Percentiles rank a stretch among this genome's conserved stretches.
phyloP scores from a whole-genome alignment of 1,140 invertebrate genomes.

The Eumaeus atala region DNA sequence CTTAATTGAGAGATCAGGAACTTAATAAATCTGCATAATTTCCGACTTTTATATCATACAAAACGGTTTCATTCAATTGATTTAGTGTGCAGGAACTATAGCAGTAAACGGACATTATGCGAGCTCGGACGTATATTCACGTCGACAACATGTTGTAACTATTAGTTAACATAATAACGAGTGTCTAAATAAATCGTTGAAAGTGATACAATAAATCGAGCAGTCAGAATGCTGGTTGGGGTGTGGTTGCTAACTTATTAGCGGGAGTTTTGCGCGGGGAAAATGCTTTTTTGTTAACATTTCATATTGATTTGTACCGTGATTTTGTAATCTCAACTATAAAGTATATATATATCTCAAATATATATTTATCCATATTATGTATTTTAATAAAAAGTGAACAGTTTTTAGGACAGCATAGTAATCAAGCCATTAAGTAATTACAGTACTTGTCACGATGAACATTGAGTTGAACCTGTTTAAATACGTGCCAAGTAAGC shows the following conservation, averaged over 20 bases:
- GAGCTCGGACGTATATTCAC: conserved; percentile 18
- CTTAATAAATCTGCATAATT: too few species aligned
- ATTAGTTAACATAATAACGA: conserved; percentile 24
- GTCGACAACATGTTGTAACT: conserved; percentile 16
- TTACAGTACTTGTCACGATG: too few species aligned
- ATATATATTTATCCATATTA: too few species aligned
- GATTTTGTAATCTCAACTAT: too few species aligned
- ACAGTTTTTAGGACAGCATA: too few species aligned
- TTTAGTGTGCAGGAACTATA: conserved; percentile 13
- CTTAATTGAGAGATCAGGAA: too few species aligned
- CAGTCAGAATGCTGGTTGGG: conserved; percentile 20
- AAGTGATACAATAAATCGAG: conserved; percentile 30
- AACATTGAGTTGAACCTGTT: too few species aligned
- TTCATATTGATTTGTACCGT: too few species aligned
- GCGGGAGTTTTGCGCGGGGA: conserved; percentile 17
- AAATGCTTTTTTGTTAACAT: conserved; percentile 8
- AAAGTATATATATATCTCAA: too few species aligned
- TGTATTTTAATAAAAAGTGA: too few species aligned
- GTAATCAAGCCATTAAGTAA: too few species aligned
- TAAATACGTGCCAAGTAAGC: too few species aligned
- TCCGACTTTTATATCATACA: background rate
- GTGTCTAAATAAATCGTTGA: conserved; percentile 25
- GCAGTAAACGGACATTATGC: conserved; percentile 15
- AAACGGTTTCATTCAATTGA: background rate
- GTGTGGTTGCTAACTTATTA: conserved; percentile 41